Evolutionary conservation across 2,888 invertebrate species (phyloP), one percentile per base, ranked within the genome.

Genomic region (Autographa gamma): DNA sequence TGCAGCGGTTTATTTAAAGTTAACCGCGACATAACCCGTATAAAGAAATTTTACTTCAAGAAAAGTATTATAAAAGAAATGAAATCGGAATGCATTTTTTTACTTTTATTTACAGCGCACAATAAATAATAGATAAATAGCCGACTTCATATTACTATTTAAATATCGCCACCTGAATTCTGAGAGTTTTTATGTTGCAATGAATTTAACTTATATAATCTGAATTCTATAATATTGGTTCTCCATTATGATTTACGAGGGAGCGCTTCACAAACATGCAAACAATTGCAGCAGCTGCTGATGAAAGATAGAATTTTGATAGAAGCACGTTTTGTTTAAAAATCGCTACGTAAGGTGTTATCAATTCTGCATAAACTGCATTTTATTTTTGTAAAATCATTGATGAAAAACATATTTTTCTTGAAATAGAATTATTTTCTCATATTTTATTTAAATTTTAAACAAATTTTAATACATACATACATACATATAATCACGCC

Each of bases 261-360:
- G 54, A 13, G 54, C 25, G 54, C 54, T 25, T 11, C 13, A 11
- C 54, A 56, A 19, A 56, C 54, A 56, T 56, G 54, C 13, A 25
- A 56, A 19, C 54, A 25, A 54, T 54, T 19, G 54, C 54, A 19
- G 11, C 54, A 11, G 54, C 54, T 56, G 54, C 54, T 13, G 54
- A 13, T 56, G 54, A 56, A 56, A 56, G 54, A 56, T 56, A 19
- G 25, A 25, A 11, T 19, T 56, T 56, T 19, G 54, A 56, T 56
- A 25, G 19, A 19, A 19, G 54, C 54, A 25, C 25, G 13, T 56
- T 13, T 19, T 56, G 2, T 25, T 56, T 56, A 56, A 56, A 56
- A 19, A 56, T 56, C 54, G 54, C 54, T 25, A 5, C 2, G 54
- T 56, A 25, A 56, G 54, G 54, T 56, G 25, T 56, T 19, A 4